Evolutionary conservation across 2,797 vertebrate species (phyloP), one percentile per base, ranked within the genome.

Genomic region (Gastrophryne carolinensis): DNA sequence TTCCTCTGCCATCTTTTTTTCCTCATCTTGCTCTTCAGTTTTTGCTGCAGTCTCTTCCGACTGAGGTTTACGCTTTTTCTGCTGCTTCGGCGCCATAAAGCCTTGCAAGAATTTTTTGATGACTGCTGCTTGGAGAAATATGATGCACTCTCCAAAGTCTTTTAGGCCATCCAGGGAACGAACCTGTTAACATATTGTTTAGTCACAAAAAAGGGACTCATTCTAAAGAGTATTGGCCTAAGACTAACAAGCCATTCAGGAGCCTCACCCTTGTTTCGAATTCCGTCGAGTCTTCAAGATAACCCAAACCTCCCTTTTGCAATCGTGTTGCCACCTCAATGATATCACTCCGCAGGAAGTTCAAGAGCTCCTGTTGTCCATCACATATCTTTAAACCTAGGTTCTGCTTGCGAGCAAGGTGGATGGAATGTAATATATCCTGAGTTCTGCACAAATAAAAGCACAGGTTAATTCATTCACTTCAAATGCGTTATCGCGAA

Each of bases 81-180:
- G 95, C 86, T 98, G 95, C 79, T 97, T 99, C 34, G 97, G 97
- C 50, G 96, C 98, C 98, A 99, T 99, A 87, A 99, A 99, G 53
- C 98, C 97, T 86, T 98, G 98, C 65, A 98, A 89, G 85, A 97
- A 99, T 87, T 98, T 99, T 82, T 98, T 97, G 84, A 98, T 94
- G n/a, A 99, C 93, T 19, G 94, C 93, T 78, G 94, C 94, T 81
- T 99, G 97, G 75, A 99, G 91, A 1, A 93, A 91, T 83, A 98
- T 94, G 84, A 98, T 89, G 70, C 92, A 93, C 79, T 98, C 96
- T 0, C 96, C 96, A 79, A 99, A 98, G 68, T 98, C 96, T 84
- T 95, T 97, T 77, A 99, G 80, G 83, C 88, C 94, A 79, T 96
- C 93, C 74, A 92, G 86, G 0, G 91, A 89, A 74, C 84, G 87